phyloP scores from a whole-genome alignment of 2,888 invertebrate genomes.

The Scaeva pyrastri region DNA sequence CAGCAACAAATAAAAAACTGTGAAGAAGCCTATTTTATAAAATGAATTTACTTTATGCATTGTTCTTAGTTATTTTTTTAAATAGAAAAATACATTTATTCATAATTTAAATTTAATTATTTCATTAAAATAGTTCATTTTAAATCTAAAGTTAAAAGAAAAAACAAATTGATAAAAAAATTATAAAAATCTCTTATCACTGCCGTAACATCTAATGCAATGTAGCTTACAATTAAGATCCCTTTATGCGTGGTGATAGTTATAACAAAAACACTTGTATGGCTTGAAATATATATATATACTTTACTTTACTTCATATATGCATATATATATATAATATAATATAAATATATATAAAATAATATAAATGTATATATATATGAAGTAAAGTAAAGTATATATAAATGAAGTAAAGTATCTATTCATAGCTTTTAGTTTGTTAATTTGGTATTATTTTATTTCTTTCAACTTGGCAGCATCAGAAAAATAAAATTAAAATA shows the following conservation, averaged over 20 bases:
- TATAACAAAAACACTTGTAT: constrained; percentile 3
- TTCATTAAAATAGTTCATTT: background rate
- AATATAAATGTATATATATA: background rate
- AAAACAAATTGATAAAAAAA: background rate
- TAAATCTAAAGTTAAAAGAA: background rate
- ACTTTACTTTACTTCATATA: constrained; percentile 21
- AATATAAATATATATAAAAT: background rate
- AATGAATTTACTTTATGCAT: constrained; percentile 23
- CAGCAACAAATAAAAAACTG: constrained; percentile 2
- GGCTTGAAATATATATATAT: background rate
- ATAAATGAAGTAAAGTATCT: background rate
- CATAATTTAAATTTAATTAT: background rate
- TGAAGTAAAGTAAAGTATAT: constrained; percentile 2
- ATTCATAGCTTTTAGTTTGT: constrained; percentile 7
- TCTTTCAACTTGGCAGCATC: constrained; percentile 5
- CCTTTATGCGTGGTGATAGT: constrained; percentile 1
- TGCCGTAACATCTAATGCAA: constrained; percentile 52
- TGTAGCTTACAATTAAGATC: constrained; percentile 13
- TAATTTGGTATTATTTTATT: background rate
- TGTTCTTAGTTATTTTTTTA: constrained; percentile 12
- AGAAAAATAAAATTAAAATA: background rate
- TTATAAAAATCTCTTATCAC: constrained; percentile 40
- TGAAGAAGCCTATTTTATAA: constrained; percentile 37
- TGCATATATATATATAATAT: background rate
- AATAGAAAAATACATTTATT: background rate